Percentiles rank a stretch among this genome's conserved stretches.
phyloP scores from a whole-genome alignment of 2,797 vertebrate species.

The Chrosomus eos region DNA sequence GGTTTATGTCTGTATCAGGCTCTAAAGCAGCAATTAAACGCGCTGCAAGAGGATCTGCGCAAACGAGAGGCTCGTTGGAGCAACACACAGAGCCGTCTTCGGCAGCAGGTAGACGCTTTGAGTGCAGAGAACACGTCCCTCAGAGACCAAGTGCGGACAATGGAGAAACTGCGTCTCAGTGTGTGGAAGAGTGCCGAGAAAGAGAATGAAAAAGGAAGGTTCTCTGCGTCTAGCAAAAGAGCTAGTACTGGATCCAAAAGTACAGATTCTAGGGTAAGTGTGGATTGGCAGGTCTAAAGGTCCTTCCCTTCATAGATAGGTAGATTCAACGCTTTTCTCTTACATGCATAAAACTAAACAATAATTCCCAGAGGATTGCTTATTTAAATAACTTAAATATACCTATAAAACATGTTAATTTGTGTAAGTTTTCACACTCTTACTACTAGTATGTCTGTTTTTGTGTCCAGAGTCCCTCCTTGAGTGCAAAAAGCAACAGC shows the following conservation, averaged over 20 bases:
- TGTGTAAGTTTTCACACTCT: neutral
- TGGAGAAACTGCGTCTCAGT: slow-evolving; percentile 89
- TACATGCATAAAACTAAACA: neutral
- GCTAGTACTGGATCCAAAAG: slow-evolving; percentile 58
- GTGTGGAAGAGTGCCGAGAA: slow-evolving; percentile 82
- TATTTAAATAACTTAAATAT: neutral
- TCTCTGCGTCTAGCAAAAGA: slow-evolving; percentile 52
- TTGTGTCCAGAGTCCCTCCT: slow-evolving; percentile 76
- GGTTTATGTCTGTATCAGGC: slow-evolving; percentile 68
- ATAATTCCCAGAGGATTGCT: neutral
- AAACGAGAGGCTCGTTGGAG: slow-evolving; percentile 90
- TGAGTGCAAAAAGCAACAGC: slow-evolving; percentile 61
- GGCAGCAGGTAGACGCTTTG: slow-evolving; percentile 88
- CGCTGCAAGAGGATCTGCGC: slow-evolving; percentile 89
- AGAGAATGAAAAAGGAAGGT: slow-evolving; percentile 63
- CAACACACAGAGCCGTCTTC: slow-evolving; percentile 82
- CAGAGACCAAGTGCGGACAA: slow-evolving; percentile 83
- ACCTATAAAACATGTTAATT: neutral
- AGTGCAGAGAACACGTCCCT: slow-evolving; percentile 85
- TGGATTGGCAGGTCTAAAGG: neutral
- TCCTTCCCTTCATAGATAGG: neutral
- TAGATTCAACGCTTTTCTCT: neutral
- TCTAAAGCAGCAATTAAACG: slow-evolving; percentile 88
- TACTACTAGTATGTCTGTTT: neutral
- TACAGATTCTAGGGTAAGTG: slow-evolving; percentile 79